phyloP scores from a whole-genome alignment of 2,888 invertebrate species.

The Physocephala rufipes region DNA sequence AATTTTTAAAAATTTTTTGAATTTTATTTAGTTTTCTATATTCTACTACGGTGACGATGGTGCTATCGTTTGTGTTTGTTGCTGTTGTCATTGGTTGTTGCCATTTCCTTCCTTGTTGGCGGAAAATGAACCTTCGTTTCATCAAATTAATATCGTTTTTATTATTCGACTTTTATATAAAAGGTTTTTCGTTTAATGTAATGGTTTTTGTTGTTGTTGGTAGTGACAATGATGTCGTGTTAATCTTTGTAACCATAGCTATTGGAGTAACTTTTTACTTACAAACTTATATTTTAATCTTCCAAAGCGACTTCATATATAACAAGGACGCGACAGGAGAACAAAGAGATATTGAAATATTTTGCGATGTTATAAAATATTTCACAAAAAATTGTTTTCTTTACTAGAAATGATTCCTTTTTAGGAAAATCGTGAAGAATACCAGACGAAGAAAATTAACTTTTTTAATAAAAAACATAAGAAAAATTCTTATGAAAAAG shows the following conservation, averaged over 20 bases:
- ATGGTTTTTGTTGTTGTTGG: slow-evolving; percentile 13
- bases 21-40: neutral
- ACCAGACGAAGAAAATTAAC: too few relatives aligned
- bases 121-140: slow-evolving; percentile 36
- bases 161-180: slow-evolving; percentile 4
- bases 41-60: too few relatives aligned
- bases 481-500: too few relatives aligned
- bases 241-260: too few relatives aligned
- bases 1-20: too few relatives aligned
- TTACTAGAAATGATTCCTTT: too few relatives aligned
- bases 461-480: too few relatives aligned
- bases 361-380: too few relatives aligned
- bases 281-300: slow-evolving; percentile 11
- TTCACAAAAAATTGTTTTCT: too few relatives aligned
- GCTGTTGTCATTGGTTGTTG: slow-evolving; percentile 22
- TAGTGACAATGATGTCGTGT: slow-evolving; percentile 21
- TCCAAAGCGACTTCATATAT: neutral
- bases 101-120: slow-evolving; percentile 15
- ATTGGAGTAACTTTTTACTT: slow-evolving; percentile 15
- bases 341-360: neutral
- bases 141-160: slow-evolving; percentile 43
- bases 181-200: too few relatives aligned
- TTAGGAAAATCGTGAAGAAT: too few relatives aligned
- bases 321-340: neutral
- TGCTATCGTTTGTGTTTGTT: slow-evolving; percentile 11